Conservation (phyloP, 2,888 invertebrate species). For the Heliconius aoede region DNA sequence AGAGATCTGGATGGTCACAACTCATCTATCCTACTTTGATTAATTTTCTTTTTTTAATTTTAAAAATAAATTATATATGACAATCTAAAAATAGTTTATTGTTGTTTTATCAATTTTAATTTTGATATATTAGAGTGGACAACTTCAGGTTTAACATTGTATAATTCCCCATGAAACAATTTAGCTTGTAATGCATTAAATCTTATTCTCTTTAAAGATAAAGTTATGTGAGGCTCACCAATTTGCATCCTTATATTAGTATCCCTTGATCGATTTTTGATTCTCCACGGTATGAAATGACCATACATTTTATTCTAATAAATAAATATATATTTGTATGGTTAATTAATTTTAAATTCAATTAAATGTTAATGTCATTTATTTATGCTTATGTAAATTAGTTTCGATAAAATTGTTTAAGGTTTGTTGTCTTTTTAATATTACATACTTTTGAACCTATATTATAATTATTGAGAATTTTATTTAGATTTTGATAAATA, state of each 20-base stretch:
- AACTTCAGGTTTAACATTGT: slow-evolving; percentile 53
- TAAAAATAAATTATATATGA: slow-evolving; percentile 1
- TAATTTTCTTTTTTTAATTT: neutral
- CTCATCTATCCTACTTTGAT: neutral
- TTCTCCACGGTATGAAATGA: slow-evolving; percentile 69
- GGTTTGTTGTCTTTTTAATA: neutral
- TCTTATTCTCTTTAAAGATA: slow-evolving; percentile 52
- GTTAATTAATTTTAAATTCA: neutral
- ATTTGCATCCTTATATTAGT: slow-evolving; percentile 51
- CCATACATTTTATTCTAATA: slow-evolving; percentile 55
- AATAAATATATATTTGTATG: slow-evolving; percentile 14
- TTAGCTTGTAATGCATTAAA: slow-evolving; percentile 57
- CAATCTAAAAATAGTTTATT: slow-evolving; percentile 1
- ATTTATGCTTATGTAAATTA: neutral
- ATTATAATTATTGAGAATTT: slow-evolving; percentile 47
- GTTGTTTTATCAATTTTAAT: too few species aligned
- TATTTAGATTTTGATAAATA: slow-evolving; percentile 45
- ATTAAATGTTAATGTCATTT: slow-evolving; percentile 1
- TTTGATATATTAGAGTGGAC: slow-evolving; percentile 44
- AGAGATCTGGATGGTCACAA: too few species aligned
- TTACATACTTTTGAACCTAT: slow-evolving; percentile 14
- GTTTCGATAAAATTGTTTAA: neutral
- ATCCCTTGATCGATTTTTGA: slow-evolving; percentile 41
- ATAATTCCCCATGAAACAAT: slow-evolving; percentile 61
- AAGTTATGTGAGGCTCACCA: slow-evolving; percentile 49